These are phyloP conservation scores for Eupsittula cactorum DNA, from an alignment of 2,113 vertebrate genomes.

Conservation along the genomic window DNA sequence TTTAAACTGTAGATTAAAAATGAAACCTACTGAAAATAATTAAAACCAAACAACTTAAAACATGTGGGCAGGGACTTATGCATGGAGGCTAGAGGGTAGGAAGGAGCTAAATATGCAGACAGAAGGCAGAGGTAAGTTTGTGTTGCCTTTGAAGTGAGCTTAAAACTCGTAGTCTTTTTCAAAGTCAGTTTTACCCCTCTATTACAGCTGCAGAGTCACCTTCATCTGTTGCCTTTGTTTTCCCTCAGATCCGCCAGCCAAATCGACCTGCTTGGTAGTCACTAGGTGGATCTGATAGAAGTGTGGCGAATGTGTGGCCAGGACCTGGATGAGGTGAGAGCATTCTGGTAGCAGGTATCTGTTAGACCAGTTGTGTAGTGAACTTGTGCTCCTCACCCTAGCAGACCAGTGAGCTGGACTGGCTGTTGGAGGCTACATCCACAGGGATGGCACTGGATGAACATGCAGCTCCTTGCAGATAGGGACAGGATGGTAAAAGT, in stretches of 20 bases:
- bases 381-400: not conserved
- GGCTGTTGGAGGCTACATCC: not conserved
- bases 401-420: not conserved
- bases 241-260: not conserved
- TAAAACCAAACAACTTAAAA: not conserved
- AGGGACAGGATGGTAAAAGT: not conserved
- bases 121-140: not conserved
- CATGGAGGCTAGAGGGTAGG: not conserved
- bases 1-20: slow-evolving; percentile 1
- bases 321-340: not conserved
- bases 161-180: not conserved
- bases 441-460: not conserved
- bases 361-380: not conserved
- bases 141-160: not conserved
- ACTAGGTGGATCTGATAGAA: not conserved
- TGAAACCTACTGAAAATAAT: not conserved
- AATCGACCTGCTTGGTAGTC: not conserved
- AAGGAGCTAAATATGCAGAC: not conserved
- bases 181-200: not conserved
- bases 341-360: not conserved
- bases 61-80: not conserved
- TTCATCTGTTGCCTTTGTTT: not conserved
- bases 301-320: not conserved
- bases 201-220: not conserved
- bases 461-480: not conserved